Percentiles rank a stretch among this genome's conserved stretches.
phyloP scores from a whole-genome alignment of 23 tunicate species.

The Ascidia mentula region DNA sequence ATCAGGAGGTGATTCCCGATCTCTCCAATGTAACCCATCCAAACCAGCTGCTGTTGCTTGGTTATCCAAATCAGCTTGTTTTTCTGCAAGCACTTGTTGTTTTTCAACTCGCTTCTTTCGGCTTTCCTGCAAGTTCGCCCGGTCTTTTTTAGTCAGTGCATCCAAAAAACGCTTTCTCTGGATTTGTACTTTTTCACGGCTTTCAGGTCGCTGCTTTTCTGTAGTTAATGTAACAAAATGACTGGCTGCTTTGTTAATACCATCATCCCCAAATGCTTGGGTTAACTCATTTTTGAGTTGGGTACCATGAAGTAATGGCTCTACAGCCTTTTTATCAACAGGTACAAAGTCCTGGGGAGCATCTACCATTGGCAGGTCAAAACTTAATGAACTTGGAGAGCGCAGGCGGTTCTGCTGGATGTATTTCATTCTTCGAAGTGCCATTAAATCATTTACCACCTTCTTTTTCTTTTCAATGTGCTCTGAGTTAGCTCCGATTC shows the following conservation, averaged over 20 bases:
- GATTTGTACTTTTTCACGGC: not conserved
- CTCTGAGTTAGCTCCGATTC: slow-evolving; percentile 18
- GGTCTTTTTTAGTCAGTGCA: slow-evolving; percentile 25
- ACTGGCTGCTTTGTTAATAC: slow-evolving; percentile 36
- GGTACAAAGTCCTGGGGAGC: not conserved
- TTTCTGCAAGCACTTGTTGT: slow-evolving; percentile 30
- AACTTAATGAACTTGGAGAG: not conserved
- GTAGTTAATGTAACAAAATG: slow-evolving; percentile 15
- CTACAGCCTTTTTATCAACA: not conserved
- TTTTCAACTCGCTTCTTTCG: slow-evolving; percentile 16
- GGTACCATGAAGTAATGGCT: slow-evolving; percentile 27
- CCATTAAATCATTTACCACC: slow-evolving; percentile 65
- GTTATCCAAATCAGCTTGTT: slow-evolving; percentile 24
- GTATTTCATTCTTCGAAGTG: slow-evolving; percentile 64
- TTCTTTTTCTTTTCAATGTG: slow-evolving; percentile 61
- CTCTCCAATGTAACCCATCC: not conserved
- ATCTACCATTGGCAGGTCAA: not conserved
- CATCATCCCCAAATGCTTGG: slow-evolving; percentile 31
- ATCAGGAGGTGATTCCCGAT: not conserved
- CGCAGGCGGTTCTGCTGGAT: slow-evolving; percentile 18
- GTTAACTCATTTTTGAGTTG: slow-evolving; percentile 34
- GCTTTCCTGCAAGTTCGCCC: slow-evolving; percentile 10
- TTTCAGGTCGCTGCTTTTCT: slow-evolving; percentile 13
- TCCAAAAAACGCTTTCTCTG: slow-evolving; percentile 30
- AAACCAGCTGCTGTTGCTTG: not conserved